These are phyloP conservation scores for Coelinius sp. DNA, from an alignment of 2,888 invertebrate species.

Conservation along the genomic window DNA sequence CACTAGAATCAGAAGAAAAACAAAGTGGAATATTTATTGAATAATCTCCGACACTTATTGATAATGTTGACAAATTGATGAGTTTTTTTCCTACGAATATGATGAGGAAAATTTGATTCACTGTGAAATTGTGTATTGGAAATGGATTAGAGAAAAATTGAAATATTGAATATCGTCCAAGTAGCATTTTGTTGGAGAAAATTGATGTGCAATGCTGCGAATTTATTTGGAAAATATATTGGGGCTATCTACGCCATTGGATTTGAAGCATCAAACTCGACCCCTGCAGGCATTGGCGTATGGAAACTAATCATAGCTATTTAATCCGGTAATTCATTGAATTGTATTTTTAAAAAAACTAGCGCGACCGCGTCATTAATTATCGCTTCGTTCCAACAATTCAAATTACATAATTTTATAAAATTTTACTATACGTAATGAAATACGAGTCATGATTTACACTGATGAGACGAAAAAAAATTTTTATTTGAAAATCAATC, in stretches of 20 bases:
- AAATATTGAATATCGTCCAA: too few relatives aligned
- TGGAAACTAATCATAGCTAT: conserved; percentile 51
- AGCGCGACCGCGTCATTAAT: conserved; percentile 3
- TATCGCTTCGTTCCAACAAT: conserved; percentile 14
- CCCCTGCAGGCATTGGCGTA: conserved; percentile 59
- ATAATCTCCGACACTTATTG: background rate
- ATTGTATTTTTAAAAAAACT: conserved; percentile 27
- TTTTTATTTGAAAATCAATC: too few relatives aligned
- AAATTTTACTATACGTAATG: too few relatives aligned
- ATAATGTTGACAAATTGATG: background rate
- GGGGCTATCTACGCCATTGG: conserved; percentile 56
- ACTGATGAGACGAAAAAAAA: too few relatives aligned
- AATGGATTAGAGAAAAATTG: background rate
- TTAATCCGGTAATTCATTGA: conserved; percentile 9
- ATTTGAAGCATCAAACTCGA: conserved; percentile 54
- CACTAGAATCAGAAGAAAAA: too few relatives aligned
- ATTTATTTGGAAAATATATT: conserved; percentile 40
- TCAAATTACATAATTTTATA: background rate
- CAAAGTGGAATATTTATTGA: background rate
- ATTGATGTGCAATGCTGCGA: background rate
- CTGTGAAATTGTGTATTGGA: background rate
- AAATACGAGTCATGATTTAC: too few relatives aligned
- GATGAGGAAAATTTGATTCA: background rate
- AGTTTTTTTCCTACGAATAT: background rate
- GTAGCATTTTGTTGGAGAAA: too few relatives aligned